Evolutionary conservation across 2,797 vertebrate species (phyloP).

Genomic region (Cryptoprocta ferox): DNA sequence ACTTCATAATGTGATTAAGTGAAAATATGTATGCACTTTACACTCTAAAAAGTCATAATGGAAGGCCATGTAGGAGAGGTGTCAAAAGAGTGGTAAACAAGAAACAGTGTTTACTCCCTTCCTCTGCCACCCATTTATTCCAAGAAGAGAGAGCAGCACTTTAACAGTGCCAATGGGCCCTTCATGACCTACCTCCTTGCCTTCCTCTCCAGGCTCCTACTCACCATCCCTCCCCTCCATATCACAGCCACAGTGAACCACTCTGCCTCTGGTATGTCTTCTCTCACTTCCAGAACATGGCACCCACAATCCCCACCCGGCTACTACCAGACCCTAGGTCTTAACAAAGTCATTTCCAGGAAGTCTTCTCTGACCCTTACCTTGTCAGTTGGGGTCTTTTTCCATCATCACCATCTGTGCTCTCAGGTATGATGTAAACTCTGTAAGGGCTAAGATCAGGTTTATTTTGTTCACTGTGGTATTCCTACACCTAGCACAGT

Average conservation of each 20-base stretch:
- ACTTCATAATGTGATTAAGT: not conserved
- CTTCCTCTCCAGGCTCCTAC: not conserved
- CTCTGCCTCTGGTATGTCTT: not conserved
- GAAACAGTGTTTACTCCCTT: not conserved
- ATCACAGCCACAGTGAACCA: not conserved
- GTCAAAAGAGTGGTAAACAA: not conserved
- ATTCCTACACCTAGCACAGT: not conserved
- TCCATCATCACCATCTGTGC: not conserved
- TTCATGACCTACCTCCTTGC: not conserved
- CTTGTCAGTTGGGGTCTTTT: not conserved
- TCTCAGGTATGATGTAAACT: not conserved
- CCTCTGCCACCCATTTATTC: not conserved
- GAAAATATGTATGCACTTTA: not conserved
- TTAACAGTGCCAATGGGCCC: too few species aligned
- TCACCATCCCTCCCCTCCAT: too few species aligned
- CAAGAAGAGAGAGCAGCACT: not conserved
- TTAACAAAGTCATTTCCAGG: not conserved
- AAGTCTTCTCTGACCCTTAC: not conserved
- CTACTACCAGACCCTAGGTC: not conserved
- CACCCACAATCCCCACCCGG: rapidly evolving
- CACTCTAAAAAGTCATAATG: not conserved
- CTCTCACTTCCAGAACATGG: not conserved
- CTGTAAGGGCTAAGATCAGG: not conserved
- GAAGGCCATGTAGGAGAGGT: not conserved
- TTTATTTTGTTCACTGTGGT: not conserved